phyloP scores from a whole-genome alignment of 2,113 vertebrate species.

The Carettochelys insculpta region DNA sequence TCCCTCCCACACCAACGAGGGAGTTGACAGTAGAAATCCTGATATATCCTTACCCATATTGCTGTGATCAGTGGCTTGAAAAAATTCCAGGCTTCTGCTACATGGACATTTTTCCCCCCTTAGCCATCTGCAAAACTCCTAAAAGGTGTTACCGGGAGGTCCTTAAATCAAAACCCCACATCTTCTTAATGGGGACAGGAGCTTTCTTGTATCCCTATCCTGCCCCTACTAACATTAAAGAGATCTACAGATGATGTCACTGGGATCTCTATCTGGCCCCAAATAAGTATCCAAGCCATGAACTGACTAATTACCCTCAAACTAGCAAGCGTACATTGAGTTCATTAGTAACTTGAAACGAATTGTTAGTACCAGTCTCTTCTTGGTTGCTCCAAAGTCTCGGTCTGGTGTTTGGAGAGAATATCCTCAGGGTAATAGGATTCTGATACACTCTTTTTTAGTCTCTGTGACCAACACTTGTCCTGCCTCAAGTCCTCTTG shows the following conservation, averaged over 20 bases:
- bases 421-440: constrained; percentile 12
- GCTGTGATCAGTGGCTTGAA: background rate
- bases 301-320: background rate
- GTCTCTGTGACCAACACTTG: constrained; percentile 30
- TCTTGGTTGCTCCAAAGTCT: background rate
- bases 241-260: constrained; percentile 26
- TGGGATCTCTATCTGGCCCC: background rate
- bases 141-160: background rate
- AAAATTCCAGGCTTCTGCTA: background rate
- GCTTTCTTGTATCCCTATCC: background rate
- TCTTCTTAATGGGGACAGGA: background rate
- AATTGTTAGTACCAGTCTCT: constrained; percentile 17
- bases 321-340: fast-evolving
- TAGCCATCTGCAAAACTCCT: background rate
- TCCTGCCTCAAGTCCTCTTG: constrained; percentile 53
- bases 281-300: constrained; percentile 11
- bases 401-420: background rate
- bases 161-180: background rate
- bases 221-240: background rate
- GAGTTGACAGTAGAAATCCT: background rate
- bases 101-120: background rate
- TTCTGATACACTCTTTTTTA: constrained; percentile 35
- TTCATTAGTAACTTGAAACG: constrained; percentile 29
- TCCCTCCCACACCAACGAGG: background rate
- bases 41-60: background rate